Conservation (phyloP, 2,888 invertebrate genomes). For the Tillus elongatus region DNA sequence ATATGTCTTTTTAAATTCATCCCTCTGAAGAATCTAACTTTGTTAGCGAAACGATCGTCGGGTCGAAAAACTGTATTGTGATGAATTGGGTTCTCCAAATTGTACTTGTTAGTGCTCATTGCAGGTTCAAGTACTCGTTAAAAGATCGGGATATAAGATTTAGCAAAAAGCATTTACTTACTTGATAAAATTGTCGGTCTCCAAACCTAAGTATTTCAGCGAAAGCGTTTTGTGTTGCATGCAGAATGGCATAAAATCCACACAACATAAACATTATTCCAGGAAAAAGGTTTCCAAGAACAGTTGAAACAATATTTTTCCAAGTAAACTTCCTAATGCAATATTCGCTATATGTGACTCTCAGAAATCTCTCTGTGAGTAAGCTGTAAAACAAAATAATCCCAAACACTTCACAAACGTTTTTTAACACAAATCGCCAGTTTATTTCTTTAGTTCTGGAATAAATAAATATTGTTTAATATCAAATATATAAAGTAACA, state of each 20-base stretch:
- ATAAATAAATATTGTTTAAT: no score
- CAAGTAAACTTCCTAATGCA: conserved; percentile 42
- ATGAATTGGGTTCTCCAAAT: no score
- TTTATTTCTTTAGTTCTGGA: conserved; percentile 10
- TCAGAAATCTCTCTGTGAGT: conserved; percentile 66
- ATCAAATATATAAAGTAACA: not conserved
- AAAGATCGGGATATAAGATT: no score
- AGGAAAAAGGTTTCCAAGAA: conserved; percentile 67
- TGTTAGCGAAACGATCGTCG: no score
- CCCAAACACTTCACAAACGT: conserved; percentile 61
- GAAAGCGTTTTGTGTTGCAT: conserved; percentile 84
- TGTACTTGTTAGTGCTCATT: no score
- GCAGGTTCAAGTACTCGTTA: no score
- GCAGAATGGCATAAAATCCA: conserved; percentile 73
- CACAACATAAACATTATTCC: conserved; percentile 49
- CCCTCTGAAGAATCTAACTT: no score
- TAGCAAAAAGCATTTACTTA: no score
- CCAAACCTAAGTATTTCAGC: conserved; percentile 81
- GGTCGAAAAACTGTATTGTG: no score
- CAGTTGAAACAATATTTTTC: conserved; percentile 48
- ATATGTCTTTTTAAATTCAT: no score
- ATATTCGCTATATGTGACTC: conserved; percentile 56
- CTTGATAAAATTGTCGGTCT: conserved; percentile 70
- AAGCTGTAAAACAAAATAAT: conserved; percentile 72
- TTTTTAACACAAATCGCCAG: conserved; percentile 6